Evolutionary conservation across 2,113 vertebrate genomes (phyloP).

Genomic region (Tragelaphus imberbis): DNA sequence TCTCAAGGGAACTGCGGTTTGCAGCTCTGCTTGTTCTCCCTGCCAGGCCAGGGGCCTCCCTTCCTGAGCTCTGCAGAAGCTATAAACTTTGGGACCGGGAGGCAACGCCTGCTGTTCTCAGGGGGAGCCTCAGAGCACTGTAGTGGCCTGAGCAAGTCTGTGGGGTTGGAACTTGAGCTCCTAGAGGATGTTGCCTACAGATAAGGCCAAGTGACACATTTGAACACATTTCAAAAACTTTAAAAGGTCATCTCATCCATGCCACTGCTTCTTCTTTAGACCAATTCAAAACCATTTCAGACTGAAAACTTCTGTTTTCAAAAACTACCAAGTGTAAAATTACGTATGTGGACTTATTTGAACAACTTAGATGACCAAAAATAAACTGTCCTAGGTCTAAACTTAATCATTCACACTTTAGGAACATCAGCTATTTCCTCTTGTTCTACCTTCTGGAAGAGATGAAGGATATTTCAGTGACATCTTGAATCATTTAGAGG

Average conservation of each 20-base stretch:
- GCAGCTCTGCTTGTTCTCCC: not conserved
- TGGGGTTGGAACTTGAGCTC: not conserved
- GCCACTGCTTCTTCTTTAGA: not conserved
- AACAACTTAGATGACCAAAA: not conserved
- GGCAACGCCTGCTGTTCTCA: not conserved
- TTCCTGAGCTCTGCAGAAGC: not conserved
- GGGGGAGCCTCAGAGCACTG: not conserved
- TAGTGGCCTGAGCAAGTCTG: not conserved
- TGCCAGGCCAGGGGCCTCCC: not conserved
- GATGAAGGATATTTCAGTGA: not conserved
- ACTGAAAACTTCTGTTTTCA: conserved; percentile 4
- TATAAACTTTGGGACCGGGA: not conserved
- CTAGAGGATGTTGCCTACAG: not conserved
- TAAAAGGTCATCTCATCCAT: not conserved
- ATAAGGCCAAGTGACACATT: not conserved
- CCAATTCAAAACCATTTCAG: not conserved
- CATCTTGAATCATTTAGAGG: conserved; percentile 43
- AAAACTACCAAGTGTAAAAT: not conserved
- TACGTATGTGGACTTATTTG: not conserved
- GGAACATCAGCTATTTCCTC: not conserved
- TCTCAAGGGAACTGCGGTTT: not conserved
- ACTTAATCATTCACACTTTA: not conserved
- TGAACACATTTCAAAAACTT: not conserved
- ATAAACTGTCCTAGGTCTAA: not conserved
- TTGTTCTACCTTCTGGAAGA: not conserved